Evolutionary conservation across 2,113 vertebrate genomes (phyloP), one percentile per base, ranked within the genome.

Genomic region (Sterrhoptilus dennistouni): DNA sequence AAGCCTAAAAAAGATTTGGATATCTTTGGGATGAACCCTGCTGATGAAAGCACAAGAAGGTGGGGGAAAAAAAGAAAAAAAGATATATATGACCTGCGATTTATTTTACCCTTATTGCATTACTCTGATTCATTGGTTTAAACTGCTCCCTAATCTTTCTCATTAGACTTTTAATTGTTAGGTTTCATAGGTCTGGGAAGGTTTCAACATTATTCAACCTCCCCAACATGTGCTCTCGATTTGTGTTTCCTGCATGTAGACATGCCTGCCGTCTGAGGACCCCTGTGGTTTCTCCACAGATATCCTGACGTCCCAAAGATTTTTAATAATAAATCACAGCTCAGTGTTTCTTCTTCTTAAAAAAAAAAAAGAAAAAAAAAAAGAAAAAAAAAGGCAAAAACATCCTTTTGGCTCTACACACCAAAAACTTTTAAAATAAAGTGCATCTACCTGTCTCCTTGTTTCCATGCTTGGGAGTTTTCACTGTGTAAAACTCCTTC

Each of bases 41-140:
- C 98, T 56, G 99, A 99, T 22, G 99, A 99, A 97, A 99, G 98
- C 97, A 99, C 99, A 87, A 98, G 99, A 93, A 99, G 99, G 99
- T 99, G 65, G 42, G 95, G 10, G 3, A 12, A 36, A 17, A 36
- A 42, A 4, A 1, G 4, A 8, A 6, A 33, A 57, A 68, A 66
- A n/a, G 3, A 68, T 1, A 31, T 3, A 10, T 3, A 24, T 20
- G 16, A 12, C 3, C 16, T 76, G 9, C 1, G 3, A 31, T 10
- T 66, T 53, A 65, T 59, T 18, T 69, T 89, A 85, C 9, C 5
- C 28, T 79, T 69, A 47, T 8, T 86, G 14, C 35, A 54, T 79
- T 83, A 33, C 8, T 60, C 15, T 83, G 28, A 53, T 83, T 65
- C 20, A 5, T 8, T 64, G 25, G 9, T 71, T 79, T 35, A 69